Conservation (phyloP, 2,888 invertebrate genomes). For the Malacosoma neustria region DNA sequence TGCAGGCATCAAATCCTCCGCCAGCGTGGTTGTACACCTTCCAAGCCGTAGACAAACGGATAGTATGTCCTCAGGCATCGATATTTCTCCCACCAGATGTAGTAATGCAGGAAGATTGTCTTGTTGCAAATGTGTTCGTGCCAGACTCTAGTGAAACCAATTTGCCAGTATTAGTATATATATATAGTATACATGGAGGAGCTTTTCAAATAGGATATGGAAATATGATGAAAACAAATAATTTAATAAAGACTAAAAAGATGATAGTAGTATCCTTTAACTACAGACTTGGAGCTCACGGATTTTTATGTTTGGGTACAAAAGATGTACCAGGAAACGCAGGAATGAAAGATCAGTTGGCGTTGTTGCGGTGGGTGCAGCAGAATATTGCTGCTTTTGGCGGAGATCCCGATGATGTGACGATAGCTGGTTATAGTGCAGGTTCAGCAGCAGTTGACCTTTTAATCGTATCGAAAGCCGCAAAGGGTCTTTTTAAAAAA, state of each 20-base stretch:
- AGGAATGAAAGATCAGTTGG: conserved; percentile 34
- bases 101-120: conserved; percentile 23
- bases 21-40: conserved; percentile 3
- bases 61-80: conserved; percentile 1
- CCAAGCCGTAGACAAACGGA: conserved; percentile 1
- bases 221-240: conserved; percentile 12
- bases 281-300: conserved; percentile 23
- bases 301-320: conserved; percentile 28
- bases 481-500: conserved; percentile 10
- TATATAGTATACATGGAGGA: conserved; percentile 50
- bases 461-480: conserved; percentile 19
- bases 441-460: conserved; percentile 22
- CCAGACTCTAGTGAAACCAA: conserved; percentile 19
- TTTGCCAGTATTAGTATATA: conserved; percentile 34
- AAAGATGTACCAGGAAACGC: conserved; percentile 30
- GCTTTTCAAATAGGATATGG: conserved; percentile 33
- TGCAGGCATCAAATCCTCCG: neutral
- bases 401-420: conserved; percentile 32
- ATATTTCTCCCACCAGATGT: neutral
- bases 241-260: conserved; percentile 21
- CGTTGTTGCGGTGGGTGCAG: conserved; percentile 27
- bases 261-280: conserved; percentile 25
- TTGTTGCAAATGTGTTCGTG: conserved; percentile 23
- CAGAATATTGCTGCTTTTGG: conserved; percentile 28
- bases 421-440: conserved; percentile 25